Conservation (phyloP, 2,888 invertebrate species). For the Drosophila atroscutellata region DNA sequence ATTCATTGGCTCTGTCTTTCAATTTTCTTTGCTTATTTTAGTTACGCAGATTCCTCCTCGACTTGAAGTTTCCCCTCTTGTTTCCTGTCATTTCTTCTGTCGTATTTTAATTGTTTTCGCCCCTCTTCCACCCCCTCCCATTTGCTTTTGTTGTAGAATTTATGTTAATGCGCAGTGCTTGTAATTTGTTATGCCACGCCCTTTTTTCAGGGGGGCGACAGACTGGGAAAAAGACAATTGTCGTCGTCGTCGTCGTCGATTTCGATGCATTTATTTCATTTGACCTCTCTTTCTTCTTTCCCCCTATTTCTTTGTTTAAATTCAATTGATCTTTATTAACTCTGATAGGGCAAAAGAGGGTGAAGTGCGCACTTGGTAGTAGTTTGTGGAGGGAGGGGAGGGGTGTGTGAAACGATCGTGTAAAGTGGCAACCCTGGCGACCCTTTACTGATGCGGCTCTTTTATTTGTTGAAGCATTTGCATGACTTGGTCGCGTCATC, state of each 20-base stretch:
- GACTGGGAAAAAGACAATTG: constrained; percentile 38
- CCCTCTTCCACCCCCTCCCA: not conserved
- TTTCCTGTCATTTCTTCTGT: constrained; percentile 59
- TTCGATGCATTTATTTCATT: constrained; percentile 46
- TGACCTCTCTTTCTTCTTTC: constrained; percentile 42
- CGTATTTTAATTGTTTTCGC: constrained; percentile 59
- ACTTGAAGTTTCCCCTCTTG: constrained; percentile 16
- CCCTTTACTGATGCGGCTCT: constrained; percentile 38
- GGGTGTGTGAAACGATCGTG: constrained; percentile 32
- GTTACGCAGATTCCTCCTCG: constrained; percentile 48
- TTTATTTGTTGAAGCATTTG: constrained; percentile 58
- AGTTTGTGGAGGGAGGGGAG: not conserved
- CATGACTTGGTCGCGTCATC: constrained; percentile 64
- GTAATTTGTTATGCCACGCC: constrained; percentile 67
- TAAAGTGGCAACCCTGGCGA: constrained; percentile 54
- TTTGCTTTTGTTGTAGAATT: constrained; percentile 49
- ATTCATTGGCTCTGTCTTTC: constrained; percentile 54
- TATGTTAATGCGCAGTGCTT: constrained; percentile 69
- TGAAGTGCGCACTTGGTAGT: not conserved
- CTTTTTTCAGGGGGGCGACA: constrained; percentile 2
- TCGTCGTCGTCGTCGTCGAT: constrained; percentile 29
- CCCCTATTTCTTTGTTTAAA: constrained; percentile 72
- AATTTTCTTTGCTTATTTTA: constrained; percentile 6
- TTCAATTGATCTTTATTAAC: constrained; percentile 80
- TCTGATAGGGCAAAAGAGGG: constrained; percentile 21